These are phyloP conservation scores for Hemiscyllium ocellatum DNA, from an alignment of 2,113 vertebrate species.

Conservation along the genomic window DNA sequence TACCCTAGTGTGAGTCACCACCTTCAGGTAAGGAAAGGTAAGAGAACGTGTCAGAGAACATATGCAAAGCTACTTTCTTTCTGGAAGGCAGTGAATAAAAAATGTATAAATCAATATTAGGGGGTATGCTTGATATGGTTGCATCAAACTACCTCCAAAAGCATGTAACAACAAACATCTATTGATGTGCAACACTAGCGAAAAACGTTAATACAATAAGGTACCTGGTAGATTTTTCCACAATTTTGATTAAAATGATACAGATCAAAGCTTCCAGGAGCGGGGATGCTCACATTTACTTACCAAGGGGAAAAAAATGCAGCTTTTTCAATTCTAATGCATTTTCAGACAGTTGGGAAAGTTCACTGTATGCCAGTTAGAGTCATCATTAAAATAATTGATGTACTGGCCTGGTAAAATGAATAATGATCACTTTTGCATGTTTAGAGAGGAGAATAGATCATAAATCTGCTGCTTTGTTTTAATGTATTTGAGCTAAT, in stretches of 20 bases:
- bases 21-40: not conserved
- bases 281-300: not conserved
- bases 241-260: not conserved
- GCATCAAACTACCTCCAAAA: not conserved
- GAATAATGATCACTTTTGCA: not conserved
- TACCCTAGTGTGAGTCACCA: not conserved
- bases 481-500: slow-evolving; percentile 1
- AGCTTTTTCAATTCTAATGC: not conserved
- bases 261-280: not conserved
- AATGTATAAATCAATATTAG: not conserved
- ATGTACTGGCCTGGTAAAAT: slow-evolving; percentile 5
- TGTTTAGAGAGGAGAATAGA: not conserved
- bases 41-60: not conserved
- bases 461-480: not conserved
- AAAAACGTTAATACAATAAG: not conserved
- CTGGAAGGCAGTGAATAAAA: not conserved
- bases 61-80: not conserved
- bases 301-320: not conserved
- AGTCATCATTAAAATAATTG: not conserved
- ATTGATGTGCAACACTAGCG: not conserved
- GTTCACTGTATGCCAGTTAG: not conserved
- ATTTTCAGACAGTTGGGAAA: not conserved
- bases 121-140: not conserved
- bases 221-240: not conserved
- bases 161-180: not conserved